Percentiles rank a stretch among this genome's conserved stretches.
These are phyloP conservation scores for Podarcis lilfordi DNA, from an alignment of 2,797 vertebrate genomes.

Conservation along the genomic window DNA sequence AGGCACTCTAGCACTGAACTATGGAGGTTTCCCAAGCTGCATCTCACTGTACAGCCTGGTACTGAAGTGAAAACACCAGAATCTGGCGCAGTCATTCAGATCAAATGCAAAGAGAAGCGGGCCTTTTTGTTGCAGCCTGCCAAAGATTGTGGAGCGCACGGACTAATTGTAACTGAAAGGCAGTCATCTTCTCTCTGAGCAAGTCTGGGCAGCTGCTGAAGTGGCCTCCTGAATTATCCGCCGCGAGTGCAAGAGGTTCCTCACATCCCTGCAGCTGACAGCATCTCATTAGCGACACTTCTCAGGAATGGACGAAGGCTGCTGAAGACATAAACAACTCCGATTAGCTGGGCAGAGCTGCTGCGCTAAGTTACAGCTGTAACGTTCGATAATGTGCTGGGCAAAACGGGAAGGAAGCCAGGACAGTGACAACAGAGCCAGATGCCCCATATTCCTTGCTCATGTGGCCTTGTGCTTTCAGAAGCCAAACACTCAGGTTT, in stretches of 20 bases:
- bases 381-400: neutral
- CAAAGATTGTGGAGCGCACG: neutral
- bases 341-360: constrained; percentile 25
- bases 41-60: too few species aligned
- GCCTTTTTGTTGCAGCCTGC: neutral
- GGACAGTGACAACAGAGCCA: neutral
- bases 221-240: constrained; percentile 24
- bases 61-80: neutral
- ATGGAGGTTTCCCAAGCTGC: too few species aligned
- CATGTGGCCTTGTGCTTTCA: neutral
- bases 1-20: too few species aligned
- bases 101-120: neutral
- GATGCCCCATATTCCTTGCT: neutral
- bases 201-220: neutral
- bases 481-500: neutral
- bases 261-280: neutral
- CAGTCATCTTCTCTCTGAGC: constrained; percentile 1
- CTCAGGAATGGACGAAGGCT: constrained; percentile 12
- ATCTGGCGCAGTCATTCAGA: neutral
- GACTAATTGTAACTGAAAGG: constrained; percentile 33
- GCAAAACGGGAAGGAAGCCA: constrained; percentile 14
- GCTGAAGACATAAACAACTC: constrained; percentile 16
- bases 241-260: constrained; percentile 14
- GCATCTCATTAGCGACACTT: neutral
- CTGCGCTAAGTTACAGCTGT: neutral